Evolutionary conservation across 2,888 invertebrate genomes (phyloP).

Genomic region (Tetragonisca angustula): DNA sequence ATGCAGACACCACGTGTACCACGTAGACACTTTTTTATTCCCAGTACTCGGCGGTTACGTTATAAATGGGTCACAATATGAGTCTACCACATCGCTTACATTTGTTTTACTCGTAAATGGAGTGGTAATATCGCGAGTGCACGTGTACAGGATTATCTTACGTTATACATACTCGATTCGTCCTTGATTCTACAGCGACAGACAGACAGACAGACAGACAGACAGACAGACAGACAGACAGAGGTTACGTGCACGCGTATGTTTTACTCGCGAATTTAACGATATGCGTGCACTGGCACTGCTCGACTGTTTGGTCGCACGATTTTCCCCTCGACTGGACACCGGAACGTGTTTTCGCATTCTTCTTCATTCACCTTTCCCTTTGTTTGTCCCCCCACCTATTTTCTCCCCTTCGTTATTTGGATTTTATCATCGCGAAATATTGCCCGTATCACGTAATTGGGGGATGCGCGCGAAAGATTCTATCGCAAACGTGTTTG

Average conservation of each 20-base stretch:
- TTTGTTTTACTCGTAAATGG: conserved; percentile 49
- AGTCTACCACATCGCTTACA: conserved; percentile 67
- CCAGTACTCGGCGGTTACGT: conserved; percentile 71
- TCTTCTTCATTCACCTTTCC: not conserved
- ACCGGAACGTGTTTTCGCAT: not conserved
- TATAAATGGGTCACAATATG: conserved; percentile 74
- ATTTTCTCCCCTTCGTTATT: too few relatives aligned
- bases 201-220: not conserved
- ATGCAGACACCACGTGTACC: conserved; percentile 51
- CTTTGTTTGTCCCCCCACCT: too few relatives aligned
- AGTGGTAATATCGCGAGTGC: conserved; percentile 15
- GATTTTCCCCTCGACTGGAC: not conserved
- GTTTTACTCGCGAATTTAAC: conserved; percentile 1
- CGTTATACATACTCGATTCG: conserved; percentile 19
- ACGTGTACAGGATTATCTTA: conserved; percentile 38
- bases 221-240: not conserved
- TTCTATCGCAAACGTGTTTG: conserved; percentile 22
- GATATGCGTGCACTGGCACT: conserved; percentile 48
- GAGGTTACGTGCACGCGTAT: conserved; percentile 4
- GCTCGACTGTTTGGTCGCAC: conserved; percentile 46
- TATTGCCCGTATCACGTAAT: conserved; percentile 12
- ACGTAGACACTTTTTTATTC: conserved; percentile 72
- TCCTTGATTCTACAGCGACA: conserved; percentile 20
- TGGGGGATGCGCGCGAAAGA: conserved; percentile 20
- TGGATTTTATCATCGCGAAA: not conserved